Evolutionary conservation across 1,140 invertebrate genomes (phyloP).

Genomic region (Kradibia gibbosae): DNA sequence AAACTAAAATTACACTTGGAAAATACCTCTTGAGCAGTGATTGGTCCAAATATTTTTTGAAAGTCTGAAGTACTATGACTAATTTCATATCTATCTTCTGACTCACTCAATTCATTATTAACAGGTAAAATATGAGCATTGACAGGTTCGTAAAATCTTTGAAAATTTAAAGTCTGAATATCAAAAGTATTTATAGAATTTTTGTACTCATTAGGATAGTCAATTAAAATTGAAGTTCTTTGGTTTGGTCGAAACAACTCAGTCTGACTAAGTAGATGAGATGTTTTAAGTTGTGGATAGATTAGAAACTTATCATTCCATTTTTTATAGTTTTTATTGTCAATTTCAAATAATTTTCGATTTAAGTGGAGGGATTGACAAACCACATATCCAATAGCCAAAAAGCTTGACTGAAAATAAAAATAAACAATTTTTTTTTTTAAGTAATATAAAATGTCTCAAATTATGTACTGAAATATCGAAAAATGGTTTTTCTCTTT

Average conservation of each 20-base stretch:
- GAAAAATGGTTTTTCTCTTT: background rate
- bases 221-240: constrained; percentile 57
- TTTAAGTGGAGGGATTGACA: constrained; percentile 55
- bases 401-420: constrained; percentile 59
- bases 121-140: constrained; percentile 5
- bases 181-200: background rate
- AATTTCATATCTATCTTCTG: background rate
- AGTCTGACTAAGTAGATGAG: constrained; percentile 50
- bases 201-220: constrained; percentile 27
- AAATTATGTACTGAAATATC: background rate
- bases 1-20: constrained; percentile 11
- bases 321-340: constrained; percentile 35
- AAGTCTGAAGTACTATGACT: background rate
- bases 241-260: constrained; percentile 54
- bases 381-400: constrained; percentile 59
- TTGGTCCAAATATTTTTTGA: constrained; percentile 52
- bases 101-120: constrained; percentile 32
- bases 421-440: constrained; percentile 27
- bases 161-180: background rate
- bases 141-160: background rate
- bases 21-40: constrained; percentile 64
- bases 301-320: constrained; percentile 47
- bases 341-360: constrained; percentile 49
- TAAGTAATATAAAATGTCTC: background rate
- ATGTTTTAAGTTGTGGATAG: constrained; percentile 44